Percentiles rank a stretch among this genome's conserved stretches.
phyloP scores from a whole-genome alignment of 2,888 invertebrate species.

The Hypsopygia costalis region DNA sequence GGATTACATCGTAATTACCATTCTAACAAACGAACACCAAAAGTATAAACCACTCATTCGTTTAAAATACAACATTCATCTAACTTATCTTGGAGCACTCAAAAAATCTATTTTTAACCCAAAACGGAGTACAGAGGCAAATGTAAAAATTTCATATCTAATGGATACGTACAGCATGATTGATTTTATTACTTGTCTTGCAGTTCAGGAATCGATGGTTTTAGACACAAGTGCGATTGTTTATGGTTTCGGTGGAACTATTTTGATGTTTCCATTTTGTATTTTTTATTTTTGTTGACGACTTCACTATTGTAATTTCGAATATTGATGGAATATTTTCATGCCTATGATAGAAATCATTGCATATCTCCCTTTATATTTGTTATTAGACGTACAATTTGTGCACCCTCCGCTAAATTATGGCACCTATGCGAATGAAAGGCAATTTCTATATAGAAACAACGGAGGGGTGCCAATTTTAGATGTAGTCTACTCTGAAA shows the following conservation, averaged over 20 bases:
- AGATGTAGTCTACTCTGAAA: too few species aligned
- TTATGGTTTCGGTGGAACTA: slow-evolving; percentile 6
- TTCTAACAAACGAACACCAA: slow-evolving; percentile 36
- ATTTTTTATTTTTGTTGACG: slow-evolving; percentile 1
- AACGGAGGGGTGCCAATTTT: too few species aligned
- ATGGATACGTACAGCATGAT: slow-evolving; percentile 65
- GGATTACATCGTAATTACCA: slow-evolving; percentile 44
- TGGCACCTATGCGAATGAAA: too few species aligned
- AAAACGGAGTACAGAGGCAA: slow-evolving; percentile 46
- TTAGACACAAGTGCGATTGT: slow-evolving; percentile 38
- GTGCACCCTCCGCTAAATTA: too few species aligned
- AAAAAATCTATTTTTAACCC: slow-evolving; percentile 75
- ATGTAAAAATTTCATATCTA: slow-evolving; percentile 70
- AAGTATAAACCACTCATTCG: slow-evolving; percentile 55
- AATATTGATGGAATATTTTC: too few species aligned
- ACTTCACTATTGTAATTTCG: too few species aligned
- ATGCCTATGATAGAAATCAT: too few species aligned
- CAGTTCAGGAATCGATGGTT: slow-evolving; percentile 59
- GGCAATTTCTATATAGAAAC: too few species aligned
- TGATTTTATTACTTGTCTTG: slow-evolving; percentile 68
- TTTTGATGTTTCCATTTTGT: slow-evolving; percentile 1
- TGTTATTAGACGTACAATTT: too few species aligned
- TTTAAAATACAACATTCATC: slow-evolving; percentile 59
- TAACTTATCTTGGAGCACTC: slow-evolving; percentile 73
- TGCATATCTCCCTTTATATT: too few species aligned